Evolutionary conservation across 1,140 invertebrate species (phyloP), one percentile per base, ranked within the genome.

Genomic region (Macrocentrus cingulum): DNA sequence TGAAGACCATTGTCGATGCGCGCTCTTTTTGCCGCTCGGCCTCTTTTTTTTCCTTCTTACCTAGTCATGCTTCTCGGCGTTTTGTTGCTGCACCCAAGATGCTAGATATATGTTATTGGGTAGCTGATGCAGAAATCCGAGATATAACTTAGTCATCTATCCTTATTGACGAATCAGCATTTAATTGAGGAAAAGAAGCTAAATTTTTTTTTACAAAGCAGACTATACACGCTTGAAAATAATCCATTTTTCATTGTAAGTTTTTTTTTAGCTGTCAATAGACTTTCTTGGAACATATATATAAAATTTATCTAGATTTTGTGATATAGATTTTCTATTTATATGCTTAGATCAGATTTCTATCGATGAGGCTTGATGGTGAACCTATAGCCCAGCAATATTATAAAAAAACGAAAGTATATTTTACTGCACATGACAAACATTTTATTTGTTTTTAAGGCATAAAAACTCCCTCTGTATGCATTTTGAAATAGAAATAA

Each of bases 1-100:
- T 52, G 57, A 34, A 18, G 22, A 36, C 58, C 51, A 68, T 69
- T 69, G 66, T 69, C 48, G 23, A 34, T 50, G 9, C 20, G 23
- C 50, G 15, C 6, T 19, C 39, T 56, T 42, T 25, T 13, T 50
- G 29, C 50, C 57, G 63, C 46, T 25, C 29, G 34, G 42, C 15
- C 8, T 13, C 51, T 53, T 13, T 49, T 48, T 48, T 32, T 41
- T 22, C 37, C 16, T 37, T 45, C 22, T 49, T 29, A 19, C 39
- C 0, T 32, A 55, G 20, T 53, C 50, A 46, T 25, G 15, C 20
- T 61, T 18, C 32, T 53, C 52, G 25, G 46, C 39, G 37, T 53
- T 53, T 46, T 59, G 45, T 48, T 32, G 37, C 11, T 25, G 44
- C n/a, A 34, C 29, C 15, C 1, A 5, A 39, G 37, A 39, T 29